Evolutionary conservation across 2,113 vertebrate genomes (phyloP).

Genomic region (Python bivittatus): DNA sequence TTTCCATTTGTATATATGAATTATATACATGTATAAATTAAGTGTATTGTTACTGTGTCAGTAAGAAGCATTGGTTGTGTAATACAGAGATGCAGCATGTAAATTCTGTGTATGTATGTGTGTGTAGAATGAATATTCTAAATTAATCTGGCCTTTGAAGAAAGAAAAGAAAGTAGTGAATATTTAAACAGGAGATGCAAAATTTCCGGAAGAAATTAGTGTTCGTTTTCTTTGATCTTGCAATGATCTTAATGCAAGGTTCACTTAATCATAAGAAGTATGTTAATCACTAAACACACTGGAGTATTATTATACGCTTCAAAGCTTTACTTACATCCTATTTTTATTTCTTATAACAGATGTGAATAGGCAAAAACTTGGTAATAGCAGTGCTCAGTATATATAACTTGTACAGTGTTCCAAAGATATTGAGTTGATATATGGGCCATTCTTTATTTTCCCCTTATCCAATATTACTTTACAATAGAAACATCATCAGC

Average conservation of each 20-base stretch:
- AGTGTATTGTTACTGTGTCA: neutral
- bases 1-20: neutral
- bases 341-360: slow-evolving; percentile 61
- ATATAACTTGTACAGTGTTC: neutral
- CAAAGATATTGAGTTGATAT: neutral
- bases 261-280: slow-evolving; percentile 60
- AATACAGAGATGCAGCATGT: neutral
- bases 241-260: slow-evolving; percentile 66
- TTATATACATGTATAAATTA: neutral
- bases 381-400: slow-evolving; percentile 29
- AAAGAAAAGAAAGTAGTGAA: neutral
- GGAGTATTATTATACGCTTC: slow-evolving; percentile 66
- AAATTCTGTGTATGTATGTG: neutral
- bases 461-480: neutral
- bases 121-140: neutral
- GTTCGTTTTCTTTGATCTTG: slow-evolving; percentile 65
- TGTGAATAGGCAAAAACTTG: slow-evolving; percentile 48
- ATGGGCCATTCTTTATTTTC: neutral
- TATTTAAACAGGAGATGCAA: slow-evolving; percentile 40
- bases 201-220: slow-evolving; percentile 65
- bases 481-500: neutral
- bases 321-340: slow-evolving; percentile 56
- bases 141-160: neutral
- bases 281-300: slow-evolving; percentile 63
- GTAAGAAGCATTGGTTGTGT: slow-evolving; percentile 36